Evolutionary conservation across 2,888 invertebrate species (phyloP), one percentile per base, ranked within the genome.

Genomic region (Saturnia japonica): DNA sequence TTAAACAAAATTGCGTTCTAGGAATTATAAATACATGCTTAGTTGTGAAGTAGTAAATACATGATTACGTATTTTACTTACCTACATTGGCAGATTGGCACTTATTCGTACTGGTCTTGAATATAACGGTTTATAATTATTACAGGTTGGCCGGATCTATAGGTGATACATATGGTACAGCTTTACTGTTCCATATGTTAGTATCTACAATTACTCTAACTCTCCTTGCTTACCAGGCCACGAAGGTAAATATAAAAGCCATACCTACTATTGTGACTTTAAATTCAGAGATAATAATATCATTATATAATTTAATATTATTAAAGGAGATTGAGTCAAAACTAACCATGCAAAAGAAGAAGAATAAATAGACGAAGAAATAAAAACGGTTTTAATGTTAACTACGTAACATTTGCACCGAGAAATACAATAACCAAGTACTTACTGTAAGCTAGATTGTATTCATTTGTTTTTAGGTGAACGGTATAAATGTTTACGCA

Each of bases 161-260:
- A 72, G 97, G 97, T 16, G 97, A 97, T 75, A 96, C 97, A 11
- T 98, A 97, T 78, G 97, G 97, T 66, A 95, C 96, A n/a, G 97
- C 97, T 57, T 91, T 98, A 25, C 89, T 98, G 67, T 95, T 97
- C 71, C 97, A 97, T 89, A 97, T 98, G 97, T 91, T 97, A 84
- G 96, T 96, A 34, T 96, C 97, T 0, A 97, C 97, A 2, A 97
- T 98, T 76, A 97, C 96, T 60, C 92, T 98, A 47, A 98, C 97
- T 22, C 94, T 97, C 51, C 91, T 97, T 74, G 97, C 97, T 22
- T 98, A 97, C 81, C 97, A 97, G 88, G 97, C 97, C 7, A 97
- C 97, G 0, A 97, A 97, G 95, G 97, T 96, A 89, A 69, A 66
- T 72, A 45, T 60, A 60, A 25, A 60, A 34, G 34, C 34, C 34